Evolutionary conservation across 2,113 vertebrate species (phyloP).

Genomic region (Dromaius novaehollandiae): DNA sequence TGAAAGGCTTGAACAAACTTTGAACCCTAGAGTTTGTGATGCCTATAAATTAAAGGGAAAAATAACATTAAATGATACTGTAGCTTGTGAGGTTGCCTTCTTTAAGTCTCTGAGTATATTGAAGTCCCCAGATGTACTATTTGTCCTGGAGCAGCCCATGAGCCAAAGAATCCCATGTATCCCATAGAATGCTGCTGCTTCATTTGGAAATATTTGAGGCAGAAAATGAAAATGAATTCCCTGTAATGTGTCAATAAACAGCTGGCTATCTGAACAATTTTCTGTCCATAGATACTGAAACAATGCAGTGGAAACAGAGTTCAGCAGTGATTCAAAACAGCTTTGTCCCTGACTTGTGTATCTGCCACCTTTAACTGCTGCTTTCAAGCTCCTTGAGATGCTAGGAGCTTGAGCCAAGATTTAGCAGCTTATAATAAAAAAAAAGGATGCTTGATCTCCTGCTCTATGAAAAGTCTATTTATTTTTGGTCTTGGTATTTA

Average conservation of each 20-base stretch:
- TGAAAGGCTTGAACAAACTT: constrained; percentile 67
- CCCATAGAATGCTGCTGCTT: not conserved
- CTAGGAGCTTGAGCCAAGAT: not conserved
- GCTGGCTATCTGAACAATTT: not conserved
- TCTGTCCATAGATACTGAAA: not conserved
- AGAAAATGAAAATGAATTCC: not conserved
- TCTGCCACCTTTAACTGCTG: not conserved
- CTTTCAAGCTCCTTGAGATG: not conserved
- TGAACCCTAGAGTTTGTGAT: constrained; percentile 61
- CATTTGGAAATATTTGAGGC: not conserved
- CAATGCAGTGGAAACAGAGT: not conserved
- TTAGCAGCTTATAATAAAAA: not conserved
- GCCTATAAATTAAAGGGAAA: constrained; percentile 50
- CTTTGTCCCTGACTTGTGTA: not conserved
- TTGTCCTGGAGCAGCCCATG: not conserved
- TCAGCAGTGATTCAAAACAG: not conserved
- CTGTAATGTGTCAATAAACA: not conserved
- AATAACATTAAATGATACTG: constrained; percentile 51
- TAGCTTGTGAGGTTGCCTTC: not conserved
- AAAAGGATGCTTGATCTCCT: not conserved
- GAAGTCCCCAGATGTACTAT: not conserved
- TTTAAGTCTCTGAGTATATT: not conserved
- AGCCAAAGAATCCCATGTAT: not conserved
- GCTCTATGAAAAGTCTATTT: not conserved
- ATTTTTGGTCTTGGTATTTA: not conserved